phyloP scores from a whole-genome alignment of 2,797 vertebrate species.

The Erithacus rubecula region DNA sequence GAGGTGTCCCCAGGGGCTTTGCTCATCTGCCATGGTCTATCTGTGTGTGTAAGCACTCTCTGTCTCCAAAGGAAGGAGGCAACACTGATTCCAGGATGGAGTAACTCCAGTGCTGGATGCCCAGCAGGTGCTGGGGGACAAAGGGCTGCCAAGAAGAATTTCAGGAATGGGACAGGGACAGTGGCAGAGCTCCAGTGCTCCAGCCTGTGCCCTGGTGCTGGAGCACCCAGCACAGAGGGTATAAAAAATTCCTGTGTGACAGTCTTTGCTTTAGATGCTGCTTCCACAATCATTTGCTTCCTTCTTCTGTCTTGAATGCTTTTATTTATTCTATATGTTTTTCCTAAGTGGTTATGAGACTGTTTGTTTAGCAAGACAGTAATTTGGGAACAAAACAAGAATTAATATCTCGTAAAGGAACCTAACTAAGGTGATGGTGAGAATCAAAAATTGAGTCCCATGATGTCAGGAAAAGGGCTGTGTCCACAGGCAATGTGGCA shows the following conservation, averaged over 20 bases:
- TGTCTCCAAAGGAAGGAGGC: background rate
- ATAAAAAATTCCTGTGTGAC: rapidly evolving
- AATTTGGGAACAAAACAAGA: background rate
- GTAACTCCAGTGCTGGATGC: background rate
- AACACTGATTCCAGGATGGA: rapidly evolving
- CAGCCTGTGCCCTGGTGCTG: background rate
- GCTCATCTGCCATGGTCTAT: rapidly evolving
- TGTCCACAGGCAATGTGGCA: no score
- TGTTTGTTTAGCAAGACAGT: background rate
- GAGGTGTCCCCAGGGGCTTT: background rate
- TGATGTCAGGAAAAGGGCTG: background rate
- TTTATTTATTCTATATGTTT: background rate
- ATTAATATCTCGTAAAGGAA: background rate
- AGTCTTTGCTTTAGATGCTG: background rate
- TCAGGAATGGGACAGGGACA: background rate
- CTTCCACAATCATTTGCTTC: background rate
- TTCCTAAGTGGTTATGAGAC: constrained; percentile 9
- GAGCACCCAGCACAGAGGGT: background rate
- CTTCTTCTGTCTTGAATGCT: background rate
- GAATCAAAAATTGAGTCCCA: background rate
- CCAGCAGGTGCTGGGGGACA: no score
- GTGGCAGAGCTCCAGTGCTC: background rate
- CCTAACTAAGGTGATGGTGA: background rate
- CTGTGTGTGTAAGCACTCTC: rapidly evolving
- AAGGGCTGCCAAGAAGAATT: background rate